Evolutionary conservation across 2,113 vertebrate genomes (phyloP).

Genomic region (Pseudonaja textilis): DNA sequence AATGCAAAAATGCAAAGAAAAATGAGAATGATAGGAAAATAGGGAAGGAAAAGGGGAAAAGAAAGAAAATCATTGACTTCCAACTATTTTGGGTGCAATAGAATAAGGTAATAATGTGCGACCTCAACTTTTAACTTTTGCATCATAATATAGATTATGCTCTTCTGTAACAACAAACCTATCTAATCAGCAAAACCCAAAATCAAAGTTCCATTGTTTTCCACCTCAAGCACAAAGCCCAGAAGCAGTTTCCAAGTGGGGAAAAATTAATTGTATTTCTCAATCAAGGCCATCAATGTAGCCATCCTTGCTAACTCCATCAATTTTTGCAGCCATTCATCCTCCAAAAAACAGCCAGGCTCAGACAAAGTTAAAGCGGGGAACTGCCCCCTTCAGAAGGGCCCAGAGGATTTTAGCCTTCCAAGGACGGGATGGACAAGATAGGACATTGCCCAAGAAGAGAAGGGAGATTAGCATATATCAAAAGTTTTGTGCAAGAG

Average conservation of each 20-base stretch:
- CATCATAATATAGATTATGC: not conserved
- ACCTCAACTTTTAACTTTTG: not conserved
- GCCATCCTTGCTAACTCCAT: not conserved
- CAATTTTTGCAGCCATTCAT: not conserved
- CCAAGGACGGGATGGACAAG: not conserved
- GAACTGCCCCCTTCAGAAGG: not conserved
- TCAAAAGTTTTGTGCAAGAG: not conserved
- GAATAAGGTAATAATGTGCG: not conserved
- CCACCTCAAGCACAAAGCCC: not conserved
- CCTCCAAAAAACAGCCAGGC: not conserved
- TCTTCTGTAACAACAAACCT: not conserved
- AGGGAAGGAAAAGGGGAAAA: not conserved
- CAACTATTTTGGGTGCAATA: not conserved
- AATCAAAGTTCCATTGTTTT: not conserved
- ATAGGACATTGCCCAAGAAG: not conserved
- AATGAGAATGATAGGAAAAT: not conserved
- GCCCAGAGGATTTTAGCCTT: not conserved
- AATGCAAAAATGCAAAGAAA: not conserved
- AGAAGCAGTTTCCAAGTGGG: not conserved
- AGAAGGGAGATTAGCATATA: not conserved
- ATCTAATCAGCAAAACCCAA: not conserved
- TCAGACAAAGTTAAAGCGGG: not conserved
- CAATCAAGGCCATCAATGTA: not conserved
- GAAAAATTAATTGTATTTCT: not conserved
- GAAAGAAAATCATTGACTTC: not conserved